Evolutionary conservation across 2,113 vertebrate species (phyloP).

Genomic region (Shinisaurus crocodilurus): DNA sequence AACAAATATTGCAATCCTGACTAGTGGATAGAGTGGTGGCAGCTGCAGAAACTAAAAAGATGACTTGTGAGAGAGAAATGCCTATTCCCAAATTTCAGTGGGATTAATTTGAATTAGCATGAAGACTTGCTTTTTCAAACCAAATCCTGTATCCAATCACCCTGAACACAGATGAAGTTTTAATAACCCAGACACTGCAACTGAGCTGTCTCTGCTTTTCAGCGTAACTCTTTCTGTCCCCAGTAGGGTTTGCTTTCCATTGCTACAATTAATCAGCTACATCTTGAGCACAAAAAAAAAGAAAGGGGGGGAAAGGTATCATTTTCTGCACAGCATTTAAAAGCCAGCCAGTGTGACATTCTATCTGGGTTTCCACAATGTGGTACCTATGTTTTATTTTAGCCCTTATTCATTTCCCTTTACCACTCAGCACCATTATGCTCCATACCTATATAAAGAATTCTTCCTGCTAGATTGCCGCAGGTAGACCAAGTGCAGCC

Average conservation of each 20-base stretch:
- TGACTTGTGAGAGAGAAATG: neutral
- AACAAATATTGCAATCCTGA: neutral
- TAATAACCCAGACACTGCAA: neutral
- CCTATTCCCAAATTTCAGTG: neutral
- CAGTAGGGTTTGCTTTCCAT: slow-evolving; percentile 29
- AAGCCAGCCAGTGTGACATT: neutral
- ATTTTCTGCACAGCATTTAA: slow-evolving; percentile 32
- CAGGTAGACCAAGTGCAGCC: slow-evolving; percentile 32
- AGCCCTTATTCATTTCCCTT: slow-evolving; percentile 7
- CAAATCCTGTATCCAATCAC: neutral
- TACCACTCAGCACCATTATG: slow-evolving; percentile 8
- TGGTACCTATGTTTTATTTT: slow-evolving; percentile 42
- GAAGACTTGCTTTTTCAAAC: neutral
- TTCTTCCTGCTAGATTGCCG: slow-evolving; percentile 21
- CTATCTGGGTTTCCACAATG: neutral
- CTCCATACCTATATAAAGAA: slow-evolving; percentile 11
- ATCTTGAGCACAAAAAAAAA: neutral
- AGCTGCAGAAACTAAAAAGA: neutral
- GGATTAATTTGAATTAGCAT: slow-evolving; percentile 25
- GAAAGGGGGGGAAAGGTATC: neutral
- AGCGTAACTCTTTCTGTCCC: neutral
- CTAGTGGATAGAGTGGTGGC: neutral
- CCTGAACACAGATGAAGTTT: neutral
- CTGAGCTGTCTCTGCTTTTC: neutral
- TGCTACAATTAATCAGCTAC: slow-evolving; percentile 20